Evolutionary conservation across 1,140 invertebrate genomes (phyloP).

Genomic region (Ostrea edulis): DNA sequence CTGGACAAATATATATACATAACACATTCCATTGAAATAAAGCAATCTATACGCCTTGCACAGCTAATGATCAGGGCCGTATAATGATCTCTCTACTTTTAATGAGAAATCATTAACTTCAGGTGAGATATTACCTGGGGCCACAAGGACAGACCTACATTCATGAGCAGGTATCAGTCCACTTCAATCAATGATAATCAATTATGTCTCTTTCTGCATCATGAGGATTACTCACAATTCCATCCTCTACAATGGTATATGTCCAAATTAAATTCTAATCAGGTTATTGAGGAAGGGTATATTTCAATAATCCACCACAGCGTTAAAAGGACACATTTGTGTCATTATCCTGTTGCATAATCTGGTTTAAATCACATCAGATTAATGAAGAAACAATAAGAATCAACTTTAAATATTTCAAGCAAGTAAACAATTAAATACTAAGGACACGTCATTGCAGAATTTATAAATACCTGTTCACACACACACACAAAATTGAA

Average conservation of each 20-base stretch:
- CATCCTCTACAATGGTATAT: slow-evolving; percentile 2
- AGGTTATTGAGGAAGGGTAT: background rate
- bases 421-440: slow-evolving; percentile 3
- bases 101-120: slow-evolving; percentile 36
- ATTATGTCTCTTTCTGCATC: background rate
- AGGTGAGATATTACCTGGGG: slow-evolving; percentile 27
- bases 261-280: background rate
- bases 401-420: slow-evolving; percentile 13
- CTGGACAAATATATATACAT: slow-evolving; percentile 28
- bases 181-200: slow-evolving; percentile 17
- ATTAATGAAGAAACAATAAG: slow-evolving; percentile 22
- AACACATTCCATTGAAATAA: slow-evolving; percentile 15
- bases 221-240: slow-evolving; percentile 17
- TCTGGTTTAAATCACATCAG: slow-evolving; percentile 6
- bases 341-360: slow-evolving; percentile 14
- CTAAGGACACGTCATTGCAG: background rate
- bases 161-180: slow-evolving; percentile 30
- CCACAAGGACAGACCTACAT: slow-evolving; percentile 33
- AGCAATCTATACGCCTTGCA: slow-evolving; percentile 28
- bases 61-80: slow-evolving; percentile 11
- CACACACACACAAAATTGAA: background rate
- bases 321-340: background rate
- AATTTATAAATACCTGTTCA: background rate
- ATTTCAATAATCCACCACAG: background rate
- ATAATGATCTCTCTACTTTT: slow-evolving; percentile 25